Evolutionary conservation across 2,113 vertebrate species (phyloP).

Genomic region (Collichthys lucidus): DNA sequence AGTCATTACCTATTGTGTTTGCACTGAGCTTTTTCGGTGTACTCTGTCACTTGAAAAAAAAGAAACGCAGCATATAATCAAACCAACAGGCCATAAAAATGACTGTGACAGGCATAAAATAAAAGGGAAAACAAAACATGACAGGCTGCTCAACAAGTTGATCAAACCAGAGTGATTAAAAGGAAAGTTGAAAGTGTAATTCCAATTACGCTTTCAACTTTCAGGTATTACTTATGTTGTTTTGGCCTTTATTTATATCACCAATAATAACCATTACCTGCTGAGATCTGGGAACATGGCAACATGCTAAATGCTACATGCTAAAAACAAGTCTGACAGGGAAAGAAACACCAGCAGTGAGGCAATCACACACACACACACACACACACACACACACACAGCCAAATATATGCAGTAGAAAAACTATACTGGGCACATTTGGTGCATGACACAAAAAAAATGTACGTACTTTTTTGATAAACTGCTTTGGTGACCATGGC

Average conservation of each 20-base stretch:
- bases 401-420: background rate
- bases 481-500: too few relatives aligned
- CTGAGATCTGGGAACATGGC: background rate
- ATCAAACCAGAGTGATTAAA: conserved; percentile 15
- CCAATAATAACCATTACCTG: conserved; percentile 1
- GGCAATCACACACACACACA: background rate
- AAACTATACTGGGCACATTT: background rate
- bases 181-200: background rate
- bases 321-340: background rate
- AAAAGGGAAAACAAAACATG: conserved; percentile 24
- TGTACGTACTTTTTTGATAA: background rate
- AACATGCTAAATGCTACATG: too few relatives aligned
- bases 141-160: conserved; percentile 29
- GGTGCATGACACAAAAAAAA: too few relatives aligned
- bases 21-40: conserved; percentile 39
- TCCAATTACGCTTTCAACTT: background rate
- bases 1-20: conserved; percentile 57
- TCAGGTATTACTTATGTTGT: background rate
- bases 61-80: conserved; percentile 60
- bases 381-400: background rate
- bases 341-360: background rate
- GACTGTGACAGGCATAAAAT: conserved; percentile 47
- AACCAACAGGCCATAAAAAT: conserved; percentile 66
- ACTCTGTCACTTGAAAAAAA: conserved; percentile 46
- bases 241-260: conserved; percentile 10